phyloP scores from a whole-genome alignment of 2,113 vertebrate species.

The Etia nguti region DNA sequence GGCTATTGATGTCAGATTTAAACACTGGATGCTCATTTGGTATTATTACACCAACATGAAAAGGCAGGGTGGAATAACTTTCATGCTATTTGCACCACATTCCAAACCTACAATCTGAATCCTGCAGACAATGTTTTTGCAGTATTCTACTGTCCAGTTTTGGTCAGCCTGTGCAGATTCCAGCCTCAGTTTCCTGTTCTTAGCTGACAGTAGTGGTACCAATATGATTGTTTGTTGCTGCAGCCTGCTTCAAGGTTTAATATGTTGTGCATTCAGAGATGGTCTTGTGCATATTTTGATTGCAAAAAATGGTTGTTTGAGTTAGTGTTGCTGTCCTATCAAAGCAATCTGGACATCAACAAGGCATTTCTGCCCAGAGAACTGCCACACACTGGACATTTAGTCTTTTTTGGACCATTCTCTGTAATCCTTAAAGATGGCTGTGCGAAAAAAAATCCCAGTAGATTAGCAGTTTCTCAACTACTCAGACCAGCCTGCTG shows the following conservation, averaged over 20 bases:
- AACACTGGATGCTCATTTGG: not conserved
- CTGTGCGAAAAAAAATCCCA: not conserved
- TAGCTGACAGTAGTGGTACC: not conserved
- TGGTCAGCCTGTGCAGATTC: not conserved
- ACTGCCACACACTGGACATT: not conserved
- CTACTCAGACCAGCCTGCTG: not conserved
- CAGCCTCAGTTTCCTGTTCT: not conserved
- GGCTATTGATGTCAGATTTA: not conserved
- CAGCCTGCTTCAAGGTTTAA: not conserved
- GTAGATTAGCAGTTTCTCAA: not conserved
- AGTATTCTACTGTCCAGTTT: not conserved
- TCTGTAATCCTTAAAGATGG: not conserved
- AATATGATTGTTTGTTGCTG: not conserved
- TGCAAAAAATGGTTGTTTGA: not conserved
- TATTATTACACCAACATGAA: not conserved
- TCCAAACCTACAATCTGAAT: not conserved
- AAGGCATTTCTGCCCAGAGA: fast-evolving
- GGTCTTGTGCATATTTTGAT: not conserved
- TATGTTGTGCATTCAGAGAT: not conserved
- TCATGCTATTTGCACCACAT: not conserved
- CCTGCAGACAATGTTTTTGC: not conserved
- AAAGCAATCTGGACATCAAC: not conserved
- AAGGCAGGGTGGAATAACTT: not conserved
- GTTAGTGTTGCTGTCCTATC: not conserved
- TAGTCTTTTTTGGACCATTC: fast-evolving